Evolutionary conservation across 2,888 invertebrate genomes (phyloP), one percentile per base, ranked within the genome.

Genomic region (Spicauda simplicius): DNA sequence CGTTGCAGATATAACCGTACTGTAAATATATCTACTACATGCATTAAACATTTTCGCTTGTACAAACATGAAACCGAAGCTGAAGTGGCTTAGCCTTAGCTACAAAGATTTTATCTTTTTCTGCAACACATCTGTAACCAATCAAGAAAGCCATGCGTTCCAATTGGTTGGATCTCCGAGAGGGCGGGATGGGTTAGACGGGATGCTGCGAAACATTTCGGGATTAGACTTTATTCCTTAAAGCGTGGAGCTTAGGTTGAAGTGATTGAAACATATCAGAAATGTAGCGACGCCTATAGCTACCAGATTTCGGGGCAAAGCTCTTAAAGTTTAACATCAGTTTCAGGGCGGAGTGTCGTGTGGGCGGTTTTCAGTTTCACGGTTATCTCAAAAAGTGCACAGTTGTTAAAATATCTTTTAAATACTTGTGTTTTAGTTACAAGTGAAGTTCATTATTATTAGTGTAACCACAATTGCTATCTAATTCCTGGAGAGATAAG

Each of bases 301-400:
- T 80, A 83, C 79, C 76, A 78, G 76, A 75, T 77, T 79, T 80
- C 81, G 80, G 79, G 78, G 70, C 72, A 52, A 37, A 53, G 57
- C 18, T 57, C 56, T 67, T 30, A 33, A 61, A 82, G 6, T 25
- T 59, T 37, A 66, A 58, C 59, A 30, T 84, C 84, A 83, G 83
- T 87, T 88, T 87, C 85, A 86, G 82, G 85, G 85, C 76, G 82
- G 82, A 84, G 83, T 80, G 84, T 77, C 75, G 76, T 78, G 85
- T 85, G 81, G 85, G 85, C 81, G 85, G 83, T 70, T 74, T 50
- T 16, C 53, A 55, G 18, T 55, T 66, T 58, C n/a, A 33, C 56
- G 14, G 52, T 50, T 52, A 33, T 52, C 25, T 50, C 16, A 50
- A 52, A 56, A 20, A 61, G 52, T 60, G 48, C 8, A 11, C 50